Conservation (phyloP, 2,888 invertebrate species). For the Galerucella calmariensis region DNA sequence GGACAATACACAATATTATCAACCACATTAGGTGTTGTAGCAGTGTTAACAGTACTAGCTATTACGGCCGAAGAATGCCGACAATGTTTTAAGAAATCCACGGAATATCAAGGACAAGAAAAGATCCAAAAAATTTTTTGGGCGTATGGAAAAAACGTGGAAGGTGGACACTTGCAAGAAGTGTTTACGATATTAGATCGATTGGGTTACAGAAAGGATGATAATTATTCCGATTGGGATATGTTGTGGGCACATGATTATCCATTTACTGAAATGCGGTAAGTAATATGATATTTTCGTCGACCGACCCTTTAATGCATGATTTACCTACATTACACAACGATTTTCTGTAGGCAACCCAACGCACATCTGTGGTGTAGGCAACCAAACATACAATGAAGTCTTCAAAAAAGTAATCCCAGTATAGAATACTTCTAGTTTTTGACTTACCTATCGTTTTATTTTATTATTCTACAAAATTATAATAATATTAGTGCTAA, state of each 20-base stretch:
- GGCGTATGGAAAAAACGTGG: slow-evolving; percentile 71
- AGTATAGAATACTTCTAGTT: too few relatives aligned
- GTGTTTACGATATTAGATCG: slow-evolving; percentile 82
- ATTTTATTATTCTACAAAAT: too few relatives aligned
- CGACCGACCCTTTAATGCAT: too few relatives aligned
- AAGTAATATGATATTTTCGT: slow-evolving; percentile 42
- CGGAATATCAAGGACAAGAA: slow-evolving; percentile 19
- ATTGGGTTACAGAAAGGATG: slow-evolving; percentile 74
- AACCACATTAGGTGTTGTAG: slow-evolving; percentile 40
- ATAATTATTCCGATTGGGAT: slow-evolving; percentile 73
- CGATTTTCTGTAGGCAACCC: too few relatives aligned
- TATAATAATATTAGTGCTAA: too few relatives aligned
- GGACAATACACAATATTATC: slow-evolving; percentile 38
- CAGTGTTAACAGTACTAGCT: slow-evolving; percentile 50
- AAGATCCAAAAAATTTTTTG: slow-evolving; percentile 66
- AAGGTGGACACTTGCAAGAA: slow-evolving; percentile 80
- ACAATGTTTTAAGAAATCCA: slow-evolving; percentile 51
- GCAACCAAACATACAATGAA: too few relatives aligned
- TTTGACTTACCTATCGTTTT: too few relatives aligned
- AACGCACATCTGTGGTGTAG: too few relatives aligned
- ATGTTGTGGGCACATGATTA: slow-evolving; percentile 95
- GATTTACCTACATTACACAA: too few relatives aligned
- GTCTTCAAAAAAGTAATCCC: too few relatives aligned
- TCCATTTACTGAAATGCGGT: slow-evolving; percentile 75
- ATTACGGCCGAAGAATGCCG: slow-evolving; percentile 54